A percentile compares a stretch with the other conserved stretches of the same genome.
Evolutionary conservation across 2,797 vertebrate genomes (phyloP).

Genomic region (Helicolenus hilgendorfi): DNA sequence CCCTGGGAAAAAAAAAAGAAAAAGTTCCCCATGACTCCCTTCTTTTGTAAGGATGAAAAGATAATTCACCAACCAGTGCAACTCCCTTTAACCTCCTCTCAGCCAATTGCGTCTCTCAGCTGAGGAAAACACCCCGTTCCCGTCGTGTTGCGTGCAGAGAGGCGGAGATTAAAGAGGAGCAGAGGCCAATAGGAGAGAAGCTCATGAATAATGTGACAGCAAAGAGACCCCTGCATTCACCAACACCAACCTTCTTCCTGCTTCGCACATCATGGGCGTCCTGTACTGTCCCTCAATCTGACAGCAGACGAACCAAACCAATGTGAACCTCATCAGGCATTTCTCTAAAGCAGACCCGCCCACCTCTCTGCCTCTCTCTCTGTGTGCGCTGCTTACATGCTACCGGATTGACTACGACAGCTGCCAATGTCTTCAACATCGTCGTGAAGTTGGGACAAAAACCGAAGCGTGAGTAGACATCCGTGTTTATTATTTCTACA

Average conservation of each 20-base stretch:
- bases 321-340: slow-evolving; percentile 51
- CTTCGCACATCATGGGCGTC: not conserved
- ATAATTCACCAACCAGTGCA: slow-evolving; percentile 40
- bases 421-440: slow-evolving; percentile 71
- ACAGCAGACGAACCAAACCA: slow-evolving; percentile 53
- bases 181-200: slow-evolving; percentile 27
- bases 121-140: slow-evolving; percentile 58
- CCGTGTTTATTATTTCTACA: not conserved
- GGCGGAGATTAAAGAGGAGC: not conserved
- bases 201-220: slow-evolving; percentile 53
- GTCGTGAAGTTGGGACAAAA: slow-evolving; percentile 65
- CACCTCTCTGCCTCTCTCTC: slow-evolving; percentile 27
- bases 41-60: slow-evolving; percentile 27
- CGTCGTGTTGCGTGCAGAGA: not conserved
- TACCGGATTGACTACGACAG: slow-evolving; percentile 80
- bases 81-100: not conserved
- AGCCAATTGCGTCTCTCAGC: slow-evolving; percentile 63
- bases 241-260: slow-evolving; percentile 9
- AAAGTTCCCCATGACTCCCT: not conserved
- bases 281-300: not conserved
- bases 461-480: slow-evolving; percentile 80
- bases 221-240: not conserved
- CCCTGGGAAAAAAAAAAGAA: not conserved
- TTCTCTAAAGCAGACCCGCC: slow-evolving; percentile 68
- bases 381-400: slow-evolving; percentile 6